Percentiles rank a stretch among this genome's conserved stretches.
Evolutionary conservation across 2,888 invertebrate species (phyloP).

Genomic region (Tetramorium bicarinatum): DNA sequence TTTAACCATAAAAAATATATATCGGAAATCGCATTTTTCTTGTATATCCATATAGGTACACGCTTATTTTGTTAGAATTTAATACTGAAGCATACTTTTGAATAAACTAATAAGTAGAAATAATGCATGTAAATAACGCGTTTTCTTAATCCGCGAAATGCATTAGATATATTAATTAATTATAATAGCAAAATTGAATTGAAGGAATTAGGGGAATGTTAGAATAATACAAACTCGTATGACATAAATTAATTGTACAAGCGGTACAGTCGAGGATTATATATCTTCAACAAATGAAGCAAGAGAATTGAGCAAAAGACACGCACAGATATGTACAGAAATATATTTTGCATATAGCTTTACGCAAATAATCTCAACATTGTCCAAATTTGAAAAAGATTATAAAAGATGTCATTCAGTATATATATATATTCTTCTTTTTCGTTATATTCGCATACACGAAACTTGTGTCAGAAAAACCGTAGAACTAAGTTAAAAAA

Average conservation of each 20-base stretch:
- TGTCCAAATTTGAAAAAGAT: slow-evolving; percentile 24
- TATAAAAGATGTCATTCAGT: slow-evolving; percentile 7
- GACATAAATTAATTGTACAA: slow-evolving; percentile 38
- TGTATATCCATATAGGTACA: neutral
- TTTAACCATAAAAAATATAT: neutral
- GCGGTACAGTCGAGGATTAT: neutral
- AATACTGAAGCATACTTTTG: slow-evolving; percentile 25
- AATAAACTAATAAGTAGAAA: slow-evolving; percentile 16
- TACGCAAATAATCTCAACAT: slow-evolving; percentile 39
- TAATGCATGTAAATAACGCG: slow-evolving; percentile 54
- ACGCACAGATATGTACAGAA: slow-evolving; percentile 49
- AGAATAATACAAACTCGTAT: slow-evolving; percentile 25
- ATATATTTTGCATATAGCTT: slow-evolving; percentile 52
- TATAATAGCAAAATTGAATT: slow-evolving; percentile 13
- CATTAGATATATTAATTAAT: slow-evolving; percentile 22
- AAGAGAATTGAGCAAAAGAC: slow-evolving; percentile 41
- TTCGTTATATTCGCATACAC: slow-evolving; percentile 28
- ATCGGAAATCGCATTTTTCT: neutral
- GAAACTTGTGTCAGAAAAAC: slow-evolving; percentile 21
- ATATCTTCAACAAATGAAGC: slow-evolving; percentile 44
- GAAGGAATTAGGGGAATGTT: slow-evolving; percentile 27
- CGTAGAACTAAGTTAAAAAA: slow-evolving; percentile 14
- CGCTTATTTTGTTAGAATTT: slow-evolving; percentile 3
- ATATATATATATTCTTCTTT: neutral
- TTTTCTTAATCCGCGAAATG: slow-evolving; percentile 36